These are phyloP conservation scores for Hydrolagus colliei DNA, from an alignment of 2,797 vertebrate genomes.

Conservation along the genomic window DNA sequence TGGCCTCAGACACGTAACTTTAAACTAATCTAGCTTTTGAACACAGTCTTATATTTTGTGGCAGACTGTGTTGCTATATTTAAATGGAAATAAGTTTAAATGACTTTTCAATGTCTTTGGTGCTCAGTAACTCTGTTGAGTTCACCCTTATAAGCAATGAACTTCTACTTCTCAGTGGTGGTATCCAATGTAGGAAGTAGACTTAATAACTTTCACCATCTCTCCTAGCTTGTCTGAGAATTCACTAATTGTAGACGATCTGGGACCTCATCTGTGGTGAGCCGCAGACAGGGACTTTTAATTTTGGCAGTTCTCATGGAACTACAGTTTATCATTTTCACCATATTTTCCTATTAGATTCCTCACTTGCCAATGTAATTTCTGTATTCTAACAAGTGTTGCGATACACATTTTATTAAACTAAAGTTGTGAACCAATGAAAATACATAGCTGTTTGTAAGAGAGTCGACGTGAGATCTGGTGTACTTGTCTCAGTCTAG, in stretches of 20 bases:
- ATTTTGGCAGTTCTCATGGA: neutral
- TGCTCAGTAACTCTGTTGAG: too few relatives aligned
- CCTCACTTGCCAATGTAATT: neutral
- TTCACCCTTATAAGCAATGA: too few relatives aligned
- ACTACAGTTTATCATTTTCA: neutral
- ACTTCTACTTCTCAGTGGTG: neutral
- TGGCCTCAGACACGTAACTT: too few relatives aligned
- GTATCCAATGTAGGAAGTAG: neutral
- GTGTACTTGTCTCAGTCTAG: neutral
- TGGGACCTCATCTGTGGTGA: neutral
- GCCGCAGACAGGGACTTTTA: neutral
- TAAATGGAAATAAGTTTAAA: too few relatives aligned
- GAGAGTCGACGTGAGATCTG: neutral
- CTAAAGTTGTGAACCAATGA: slow-evolving; percentile 4
- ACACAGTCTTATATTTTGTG: too few relatives aligned
- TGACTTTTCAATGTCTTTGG: too few relatives aligned
- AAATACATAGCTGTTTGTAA: slow-evolving; percentile 19
- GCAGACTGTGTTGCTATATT: neutral
- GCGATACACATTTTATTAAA: neutral
- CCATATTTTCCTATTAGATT: neutral
- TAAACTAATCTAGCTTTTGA: neutral
- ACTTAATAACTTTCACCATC: neutral
- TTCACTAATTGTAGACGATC: neutral
- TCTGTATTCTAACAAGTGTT: neutral
- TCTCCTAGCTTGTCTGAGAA: neutral